These are phyloP conservation scores for Bedellia somnulentella DNA, from an alignment of 2,888 invertebrate species.

Conservation along the genomic window DNA sequence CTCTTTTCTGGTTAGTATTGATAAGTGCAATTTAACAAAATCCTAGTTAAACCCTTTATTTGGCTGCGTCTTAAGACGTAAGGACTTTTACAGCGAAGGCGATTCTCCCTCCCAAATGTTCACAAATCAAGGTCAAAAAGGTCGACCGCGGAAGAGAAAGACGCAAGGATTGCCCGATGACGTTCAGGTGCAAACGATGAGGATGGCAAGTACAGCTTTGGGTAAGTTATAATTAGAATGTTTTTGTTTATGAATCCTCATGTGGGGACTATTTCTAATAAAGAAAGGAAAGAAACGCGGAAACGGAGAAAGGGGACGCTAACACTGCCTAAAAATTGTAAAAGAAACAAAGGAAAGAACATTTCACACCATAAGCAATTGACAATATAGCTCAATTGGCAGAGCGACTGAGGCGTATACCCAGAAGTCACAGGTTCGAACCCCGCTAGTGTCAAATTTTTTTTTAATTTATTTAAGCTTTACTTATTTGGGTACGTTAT, in stretches of 20 bases:
- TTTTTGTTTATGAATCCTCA: not conserved
- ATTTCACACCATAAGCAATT: not conserved
- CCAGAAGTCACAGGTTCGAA: too few species aligned
- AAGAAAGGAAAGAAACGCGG: too few species aligned
- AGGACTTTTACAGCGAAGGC: conserved; percentile 49
- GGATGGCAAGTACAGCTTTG: conserved; percentile 68
- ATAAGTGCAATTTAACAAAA: too few species aligned
- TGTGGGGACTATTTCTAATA: not conserved
- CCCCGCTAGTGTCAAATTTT: too few species aligned
- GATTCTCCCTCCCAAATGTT: conserved; percentile 69
- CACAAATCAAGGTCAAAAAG: conserved; percentile 69
- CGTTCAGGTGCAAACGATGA: conserved; percentile 67
- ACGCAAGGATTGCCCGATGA: conserved; percentile 61
- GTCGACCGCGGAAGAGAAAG: conserved; percentile 79
- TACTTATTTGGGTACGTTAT: too few species aligned
- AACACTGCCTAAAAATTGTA: too few species aligned
- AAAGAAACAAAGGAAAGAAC: not conserved
- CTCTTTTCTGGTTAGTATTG: too few species aligned
- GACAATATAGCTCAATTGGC: too few species aligned
- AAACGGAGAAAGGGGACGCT: not conserved
- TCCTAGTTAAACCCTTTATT: too few species aligned
- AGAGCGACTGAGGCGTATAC: too few species aligned
- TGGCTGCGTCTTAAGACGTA: too few species aligned
- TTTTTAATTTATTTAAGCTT: too few species aligned
- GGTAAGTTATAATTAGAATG: conserved; percentile 51